Evolutionary conservation across 2,797 vertebrate species (phyloP), one percentile per base, ranked within the genome.

Genomic region (Eospalax fontanierii): DNA sequence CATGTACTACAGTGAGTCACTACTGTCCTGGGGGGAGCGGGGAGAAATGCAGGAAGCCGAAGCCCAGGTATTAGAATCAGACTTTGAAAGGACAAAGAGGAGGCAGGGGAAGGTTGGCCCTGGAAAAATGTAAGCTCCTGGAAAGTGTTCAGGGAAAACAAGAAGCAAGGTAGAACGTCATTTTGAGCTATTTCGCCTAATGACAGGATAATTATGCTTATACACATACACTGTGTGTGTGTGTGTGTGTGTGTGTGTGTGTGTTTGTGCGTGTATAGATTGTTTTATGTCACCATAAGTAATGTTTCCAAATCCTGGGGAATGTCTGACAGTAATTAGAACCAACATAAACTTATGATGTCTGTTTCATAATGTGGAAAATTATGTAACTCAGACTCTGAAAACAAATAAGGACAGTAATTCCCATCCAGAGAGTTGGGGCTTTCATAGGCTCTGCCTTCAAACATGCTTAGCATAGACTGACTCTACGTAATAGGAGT

Each of bases 281-380:
- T 90, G 54, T 81, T 94, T 81, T 35, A 75, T 12, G 1, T 93
- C 26, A 26, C 35, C 46, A 66, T n/a, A 88, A 94, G 73, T 40
- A 43, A 65, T 33, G n/a, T 87, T 92, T 95, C 90, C 35, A 28
- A 76, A 66, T 40, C 88, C 30, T 57, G 35, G 68, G 30, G 28
- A 33, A 33, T 87, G 16, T 65, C 46, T 57, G 18, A 57, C 26
- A 22, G 30, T 71, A 79, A 71, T 74, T 35, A 86, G 59, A 92
- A 43, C 30, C 54, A 61, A 66, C 4, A 57, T n/a, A 66, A 89
- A 35, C 12, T 35, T 63, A 28, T 0, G 88, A 22, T 1, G 90
- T 92, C 73, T 87, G 30, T 40, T 86, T 46, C 35, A 43, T 75
- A 54, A 57, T 40, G 46, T 87, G 70, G 66, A 40, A 46, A 2